These are phyloP conservation scores for Melopsittacus undulatus DNA, from an alignment of 2,797 vertebrate genomes.

Conservation along the genomic window DNA sequence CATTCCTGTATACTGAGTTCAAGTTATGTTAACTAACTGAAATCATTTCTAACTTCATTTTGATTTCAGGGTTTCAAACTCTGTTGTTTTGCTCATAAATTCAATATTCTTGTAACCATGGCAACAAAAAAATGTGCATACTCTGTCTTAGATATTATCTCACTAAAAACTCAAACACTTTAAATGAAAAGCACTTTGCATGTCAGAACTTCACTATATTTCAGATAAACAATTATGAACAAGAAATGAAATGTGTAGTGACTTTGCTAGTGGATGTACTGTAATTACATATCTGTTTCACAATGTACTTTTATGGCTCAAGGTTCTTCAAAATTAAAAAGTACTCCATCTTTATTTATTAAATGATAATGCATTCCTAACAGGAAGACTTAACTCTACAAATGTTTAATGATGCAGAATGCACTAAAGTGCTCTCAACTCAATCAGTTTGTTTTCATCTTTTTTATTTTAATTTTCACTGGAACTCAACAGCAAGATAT, in stretches of 20 bases:
- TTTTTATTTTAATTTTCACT: not conserved
- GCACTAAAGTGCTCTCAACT: not conserved
- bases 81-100: slow-evolving; percentile 13
- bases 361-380: slow-evolving; percentile 39
- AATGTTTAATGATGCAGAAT: slow-evolving; percentile 35
- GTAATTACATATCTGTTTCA: slow-evolving; percentile 9
- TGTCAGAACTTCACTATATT: slow-evolving; percentile 7
- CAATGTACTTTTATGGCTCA: not conserved
- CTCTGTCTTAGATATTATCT: slow-evolving; percentile 22
- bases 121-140: slow-evolving; percentile 18
- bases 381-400: not conserved
- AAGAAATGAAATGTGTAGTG: slow-evolving; percentile 8
- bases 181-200: slow-evolving; percentile 19
- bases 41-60: not conserved
- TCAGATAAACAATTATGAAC: slow-evolving; percentile 22
- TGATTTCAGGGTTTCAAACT: slow-evolving; percentile 10
- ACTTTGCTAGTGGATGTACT: not conserved
- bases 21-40: not conserved
- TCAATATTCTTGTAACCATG: slow-evolving; percentile 17
- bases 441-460: slow-evolving; percentile 29
- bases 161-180: not conserved
- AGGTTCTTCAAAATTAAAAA: slow-evolving; percentile 26
- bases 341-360: slow-evolving; percentile 37
- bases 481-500: not conserved
- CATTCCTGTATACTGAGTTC: not conserved